Conservation (phyloP, 1,140 invertebrate species). For the Coenobita brevimanus region DNA sequence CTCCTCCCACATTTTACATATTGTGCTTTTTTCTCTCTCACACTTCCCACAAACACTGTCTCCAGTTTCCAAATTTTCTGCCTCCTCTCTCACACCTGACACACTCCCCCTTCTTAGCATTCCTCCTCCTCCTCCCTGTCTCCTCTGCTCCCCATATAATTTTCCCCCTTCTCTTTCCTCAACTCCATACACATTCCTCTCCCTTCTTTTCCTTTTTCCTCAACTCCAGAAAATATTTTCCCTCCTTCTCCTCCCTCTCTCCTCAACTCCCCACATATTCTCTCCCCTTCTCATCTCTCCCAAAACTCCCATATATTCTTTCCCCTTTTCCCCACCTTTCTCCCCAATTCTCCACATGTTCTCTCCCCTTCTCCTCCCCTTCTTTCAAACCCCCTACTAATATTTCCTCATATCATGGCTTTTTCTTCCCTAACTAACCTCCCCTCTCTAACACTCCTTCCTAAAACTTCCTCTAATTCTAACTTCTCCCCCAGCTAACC, state of each 20-base stretch:
- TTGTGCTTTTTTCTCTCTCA: neutral
- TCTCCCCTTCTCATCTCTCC: neutral
- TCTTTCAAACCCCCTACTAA: neutral
- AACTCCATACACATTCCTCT: neutral
- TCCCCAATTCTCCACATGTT: neutral
- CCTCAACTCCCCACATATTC: neutral
- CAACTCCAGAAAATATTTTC: neutral
- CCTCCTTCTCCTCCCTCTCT: neutral
- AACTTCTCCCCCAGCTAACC: too few species aligned
- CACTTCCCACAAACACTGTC: neutral
- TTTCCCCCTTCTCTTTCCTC: neutral
- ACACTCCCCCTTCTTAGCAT: too few species aligned
- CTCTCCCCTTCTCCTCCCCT: neutral
- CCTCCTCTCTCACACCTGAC: too few species aligned
- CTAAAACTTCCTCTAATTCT: too few species aligned
- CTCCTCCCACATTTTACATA: neutral
- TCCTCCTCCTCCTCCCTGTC: slow-evolving; percentile 3
- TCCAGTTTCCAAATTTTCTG: too few species aligned
- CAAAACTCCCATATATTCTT: neutral
- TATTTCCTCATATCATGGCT: too few species aligned
- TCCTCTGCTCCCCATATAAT: neutral
- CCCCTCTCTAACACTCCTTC: too few species aligned
- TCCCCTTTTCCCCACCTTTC: neutral
- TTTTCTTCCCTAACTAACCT: too few species aligned
- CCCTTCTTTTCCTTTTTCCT: neutral